These are phyloP conservation scores for Odontocerum albicorne DNA, from an alignment of 2,888 invertebrate species.

Conservation along the genomic window DNA sequence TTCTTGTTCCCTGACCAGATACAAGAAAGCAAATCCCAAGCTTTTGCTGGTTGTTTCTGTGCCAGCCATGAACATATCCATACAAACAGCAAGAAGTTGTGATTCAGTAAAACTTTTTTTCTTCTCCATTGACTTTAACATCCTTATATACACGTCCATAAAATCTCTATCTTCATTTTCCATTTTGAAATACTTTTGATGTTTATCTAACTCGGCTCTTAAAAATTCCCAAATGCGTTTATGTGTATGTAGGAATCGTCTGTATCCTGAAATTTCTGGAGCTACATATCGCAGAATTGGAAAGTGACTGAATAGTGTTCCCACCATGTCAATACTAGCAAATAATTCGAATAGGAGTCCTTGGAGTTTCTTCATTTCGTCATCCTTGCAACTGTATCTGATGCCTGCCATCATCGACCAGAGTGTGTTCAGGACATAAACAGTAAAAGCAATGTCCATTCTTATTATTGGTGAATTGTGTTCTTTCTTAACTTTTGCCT, in stretches of 20 bases:
- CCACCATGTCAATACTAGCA: constrained; percentile 78
- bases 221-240: constrained; percentile 72
- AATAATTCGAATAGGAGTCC: constrained; percentile 70
- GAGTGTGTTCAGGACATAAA: constrained; percentile 75
- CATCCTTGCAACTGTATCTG: constrained; percentile 69
- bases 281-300: constrained; percentile 71
- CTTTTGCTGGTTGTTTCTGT: constrained; percentile 84
- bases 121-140: constrained; percentile 60
- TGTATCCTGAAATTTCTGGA: constrained; percentile 77
- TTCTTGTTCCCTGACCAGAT: constrained; percentile 69
- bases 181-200: constrained; percentile 65
- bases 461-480: constrained; percentile 56
- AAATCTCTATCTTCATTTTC: constrained; percentile 70
- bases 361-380: constrained; percentile 68
- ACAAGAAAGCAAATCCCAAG: constrained; percentile 74
- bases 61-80: constrained; percentile 87
- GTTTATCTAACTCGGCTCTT: constrained; percentile 68
- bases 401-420: constrained; percentile 85
- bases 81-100: constrained; percentile 76
- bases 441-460: constrained; percentile 75
- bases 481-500: constrained; percentile 44
- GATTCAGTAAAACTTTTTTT: constrained; percentile 65
- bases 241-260: constrained; percentile 70
- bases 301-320: constrained; percentile 78
- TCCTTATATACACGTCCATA: constrained; percentile 79